phyloP scores from a whole-genome alignment of 2,888 invertebrate genomes.

The Epinotia brunnichana region DNA sequence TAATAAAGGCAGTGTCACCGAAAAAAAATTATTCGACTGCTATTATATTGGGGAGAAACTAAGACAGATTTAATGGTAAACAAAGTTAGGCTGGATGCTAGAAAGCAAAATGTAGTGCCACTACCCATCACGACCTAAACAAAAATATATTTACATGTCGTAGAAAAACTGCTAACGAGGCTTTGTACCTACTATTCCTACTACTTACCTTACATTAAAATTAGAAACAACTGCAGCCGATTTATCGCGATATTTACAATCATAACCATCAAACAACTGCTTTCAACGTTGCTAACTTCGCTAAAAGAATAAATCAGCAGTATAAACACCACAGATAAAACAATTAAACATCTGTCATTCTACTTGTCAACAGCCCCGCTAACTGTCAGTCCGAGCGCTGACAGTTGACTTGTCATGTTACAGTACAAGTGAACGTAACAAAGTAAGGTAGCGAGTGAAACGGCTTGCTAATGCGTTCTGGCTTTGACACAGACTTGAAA shows the following conservation, averaged over 20 bases:
- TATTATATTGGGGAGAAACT: no score
- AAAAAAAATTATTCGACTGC: no score
- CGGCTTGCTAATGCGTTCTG: conserved; percentile 53
- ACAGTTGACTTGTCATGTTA: conserved; percentile 37
- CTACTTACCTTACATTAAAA: neutral
- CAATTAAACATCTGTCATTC: conserved; percentile 38
- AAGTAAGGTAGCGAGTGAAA: conserved; percentile 51
- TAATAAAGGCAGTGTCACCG: no score
- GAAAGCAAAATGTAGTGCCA: no score
- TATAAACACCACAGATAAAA: conserved; percentile 19
- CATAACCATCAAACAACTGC: neutral
- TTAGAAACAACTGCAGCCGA: neutral
- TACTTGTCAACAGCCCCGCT: conserved; percentile 24
- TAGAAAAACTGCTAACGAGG: neutral
- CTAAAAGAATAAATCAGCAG: conserved; percentile 35
- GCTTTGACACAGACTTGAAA: conserved; percentile 54
- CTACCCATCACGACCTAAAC: no score
- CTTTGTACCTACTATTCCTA: no score
- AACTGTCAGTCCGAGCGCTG: conserved; percentile 36
- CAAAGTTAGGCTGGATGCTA: no score
- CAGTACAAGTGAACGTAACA: conserved; percentile 39
- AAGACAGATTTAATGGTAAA: no score
- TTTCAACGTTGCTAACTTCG: neutral
- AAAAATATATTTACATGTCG: no score
- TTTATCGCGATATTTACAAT: neutral